Evolutionary conservation across 2,888 invertebrate species (phyloP).

Genomic region (Portevinia maculata): DNA sequence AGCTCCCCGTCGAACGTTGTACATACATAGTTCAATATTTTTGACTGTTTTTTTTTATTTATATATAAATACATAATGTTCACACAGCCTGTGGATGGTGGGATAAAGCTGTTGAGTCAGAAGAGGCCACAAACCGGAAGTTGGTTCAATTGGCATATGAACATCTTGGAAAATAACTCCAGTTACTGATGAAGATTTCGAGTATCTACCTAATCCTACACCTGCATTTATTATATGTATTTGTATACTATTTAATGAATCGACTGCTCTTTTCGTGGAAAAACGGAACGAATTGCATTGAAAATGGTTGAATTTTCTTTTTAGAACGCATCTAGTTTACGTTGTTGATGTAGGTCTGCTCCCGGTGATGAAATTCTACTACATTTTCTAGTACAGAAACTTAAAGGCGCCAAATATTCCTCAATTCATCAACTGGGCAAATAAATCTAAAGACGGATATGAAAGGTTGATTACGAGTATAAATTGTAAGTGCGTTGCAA

Average conservation of each 20-base stretch:
- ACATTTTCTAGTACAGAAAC: slow-evolving; percentile 13
- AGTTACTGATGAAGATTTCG: slow-evolving; percentile 47
- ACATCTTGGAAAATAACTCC: slow-evolving; percentile 62
- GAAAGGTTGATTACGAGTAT: slow-evolving; percentile 26
- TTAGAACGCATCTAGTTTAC: slow-evolving; percentile 28
- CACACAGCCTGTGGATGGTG: background rate
- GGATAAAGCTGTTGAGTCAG: background rate
- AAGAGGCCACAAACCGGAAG: slow-evolving; percentile 28
- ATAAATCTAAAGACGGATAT: slow-evolving; percentile 37
- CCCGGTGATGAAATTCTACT: slow-evolving; percentile 10
- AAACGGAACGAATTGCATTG: slow-evolving; percentile 19
- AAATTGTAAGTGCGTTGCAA: slow-evolving; percentile 22
- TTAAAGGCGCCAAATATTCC: slow-evolving; percentile 47
- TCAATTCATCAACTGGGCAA: slow-evolving; percentile 55
- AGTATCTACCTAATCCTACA: background rate
- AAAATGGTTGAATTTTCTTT: slow-evolving; percentile 12
- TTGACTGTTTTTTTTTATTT: slow-evolving; percentile 57
- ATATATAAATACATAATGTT: slow-evolving; percentile 10
- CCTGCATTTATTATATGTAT: background rate
- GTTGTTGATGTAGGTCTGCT: slow-evolving; percentile 62
- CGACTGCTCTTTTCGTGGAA: slow-evolving; percentile 32
- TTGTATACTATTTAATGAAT: slow-evolving; percentile 22
- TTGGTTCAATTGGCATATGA: slow-evolving; percentile 47
- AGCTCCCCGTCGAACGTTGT: background rate
- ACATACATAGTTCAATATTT: slow-evolving; percentile 44